A percentile compares a stretch with the other conserved stretches of the same genome.
Evolutionary conservation across 2,797 vertebrate genomes (phyloP).

Genomic region (Bovichtus variegatus): DNA sequence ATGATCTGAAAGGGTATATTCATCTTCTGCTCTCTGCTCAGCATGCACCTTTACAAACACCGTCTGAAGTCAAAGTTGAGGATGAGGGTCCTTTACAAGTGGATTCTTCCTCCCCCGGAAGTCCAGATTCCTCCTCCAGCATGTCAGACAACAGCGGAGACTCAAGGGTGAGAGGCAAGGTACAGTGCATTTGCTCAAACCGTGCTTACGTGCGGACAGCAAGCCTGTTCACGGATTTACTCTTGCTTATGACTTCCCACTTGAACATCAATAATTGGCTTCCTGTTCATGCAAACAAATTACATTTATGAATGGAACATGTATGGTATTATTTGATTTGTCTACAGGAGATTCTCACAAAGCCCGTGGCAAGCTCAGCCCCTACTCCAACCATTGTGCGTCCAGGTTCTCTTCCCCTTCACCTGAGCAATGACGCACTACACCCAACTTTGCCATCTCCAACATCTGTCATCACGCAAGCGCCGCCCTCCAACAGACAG

Average conservation of each 20-base stretch:
- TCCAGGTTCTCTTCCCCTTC: slow-evolving; percentile 95
- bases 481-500: slow-evolving; percentile 95
- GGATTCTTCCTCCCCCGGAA: slow-evolving; percentile 92
- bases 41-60: slow-evolving; percentile 86
- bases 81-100: slow-evolving; percentile 94
- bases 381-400: slow-evolving; percentile 96
- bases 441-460: slow-evolving; percentile 96
- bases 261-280: background rate
- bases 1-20: background rate
- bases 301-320: background rate
- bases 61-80: slow-evolving; percentile 92
- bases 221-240: background rate
- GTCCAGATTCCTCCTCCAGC: slow-evolving; percentile 87
- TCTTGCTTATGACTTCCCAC: background rate
- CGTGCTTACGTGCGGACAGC: background rate
- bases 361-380: slow-evolving; percentile 88
- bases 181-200: background rate
- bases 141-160: slow-evolving; percentile 84
- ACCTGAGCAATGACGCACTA: slow-evolving; percentile 91
- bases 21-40: slow-evolving; percentile 46
- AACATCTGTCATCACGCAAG: slow-evolving; percentile 97
- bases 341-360: slow-evolving; percentile 87
- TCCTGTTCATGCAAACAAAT: slow-evolving; percentile 2
- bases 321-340: slow-evolving; percentile 9
- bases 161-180: slow-evolving; percentile 67